Evolutionary conservation across 2,888 invertebrate species (phyloP).

Genomic region (Parnassius orleans): DNA sequence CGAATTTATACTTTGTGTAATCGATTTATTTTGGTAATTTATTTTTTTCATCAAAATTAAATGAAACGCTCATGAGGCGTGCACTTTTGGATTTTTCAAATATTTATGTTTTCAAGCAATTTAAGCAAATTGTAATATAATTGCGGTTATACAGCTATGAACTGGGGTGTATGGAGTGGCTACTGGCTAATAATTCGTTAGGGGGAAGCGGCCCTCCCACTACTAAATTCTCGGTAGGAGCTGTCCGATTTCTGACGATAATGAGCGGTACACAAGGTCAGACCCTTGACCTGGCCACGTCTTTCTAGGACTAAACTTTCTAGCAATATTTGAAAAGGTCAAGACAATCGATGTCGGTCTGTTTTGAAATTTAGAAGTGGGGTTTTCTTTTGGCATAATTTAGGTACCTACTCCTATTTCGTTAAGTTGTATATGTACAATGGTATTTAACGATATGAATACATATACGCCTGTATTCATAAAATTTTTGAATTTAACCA

Average conservation of each 20-base stretch:
- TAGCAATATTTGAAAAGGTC: slow-evolving; percentile 48
- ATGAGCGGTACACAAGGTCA: slow-evolving; percentile 91
- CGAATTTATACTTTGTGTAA: no score
- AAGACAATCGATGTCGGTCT: slow-evolving; percentile 36
- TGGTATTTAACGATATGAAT: no score
- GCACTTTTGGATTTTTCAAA: no score
- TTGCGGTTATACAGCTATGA: slow-evolving; percentile 7
- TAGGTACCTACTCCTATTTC: not conserved
- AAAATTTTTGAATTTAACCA: no score
- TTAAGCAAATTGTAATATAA: slow-evolving; percentile 15
- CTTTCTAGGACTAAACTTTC: slow-evolving; percentile 65
- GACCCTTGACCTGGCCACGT: slow-evolving; percentile 87
- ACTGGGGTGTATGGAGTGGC: slow-evolving; percentile 9
- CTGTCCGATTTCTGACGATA: slow-evolving; percentile 82
- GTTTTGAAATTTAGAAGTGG: not conserved
- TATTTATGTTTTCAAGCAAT: no score
- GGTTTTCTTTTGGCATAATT: not conserved
- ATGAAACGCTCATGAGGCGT: no score
- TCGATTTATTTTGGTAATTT: no score
- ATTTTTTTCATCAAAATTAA: no score
- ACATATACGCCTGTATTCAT: no score
- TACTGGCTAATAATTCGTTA: slow-evolving; percentile 1
- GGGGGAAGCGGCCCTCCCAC: slow-evolving; percentile 13
- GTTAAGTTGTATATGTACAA: not conserved
- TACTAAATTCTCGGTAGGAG: slow-evolving; percentile 31